Conservation (phyloP, 2,797 vertebrate genomes). For the Argentina silus region DNA sequence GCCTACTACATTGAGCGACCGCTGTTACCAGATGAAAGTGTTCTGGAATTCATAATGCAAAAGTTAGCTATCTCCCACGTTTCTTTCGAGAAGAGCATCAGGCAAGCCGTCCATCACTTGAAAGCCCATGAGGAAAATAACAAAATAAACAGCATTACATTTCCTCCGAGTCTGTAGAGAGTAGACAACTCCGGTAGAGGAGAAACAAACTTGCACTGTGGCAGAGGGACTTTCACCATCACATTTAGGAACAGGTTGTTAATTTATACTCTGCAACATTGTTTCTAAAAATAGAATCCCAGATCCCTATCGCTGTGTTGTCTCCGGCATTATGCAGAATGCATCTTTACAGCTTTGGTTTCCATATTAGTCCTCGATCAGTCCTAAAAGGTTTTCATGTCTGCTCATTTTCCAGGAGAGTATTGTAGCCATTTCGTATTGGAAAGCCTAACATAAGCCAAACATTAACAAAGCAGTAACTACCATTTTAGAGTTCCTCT, state of each 20-base stretch:
- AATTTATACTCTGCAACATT: constrained; percentile 58
- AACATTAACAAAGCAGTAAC: not conserved
- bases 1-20: constrained; percentile 43
- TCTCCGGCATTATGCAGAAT: not conserved
- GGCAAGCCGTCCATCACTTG: constrained; percentile 40
- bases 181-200: not conserved
- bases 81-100: constrained; percentile 43
- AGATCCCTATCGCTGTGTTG: constrained; percentile 25
- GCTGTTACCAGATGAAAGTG: constrained; percentile 38
- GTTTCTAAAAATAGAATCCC: constrained; percentile 65
- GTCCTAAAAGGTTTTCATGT: not conserved
- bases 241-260: constrained; percentile 46
- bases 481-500: not conserved
- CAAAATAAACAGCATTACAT: constrained; percentile 29
- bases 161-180: constrained; percentile 10
- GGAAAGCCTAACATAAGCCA: not conserved
- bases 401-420: not conserved
- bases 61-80: constrained; percentile 70
- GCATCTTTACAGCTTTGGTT: not conserved
- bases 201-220: not conserved
- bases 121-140: constrained; percentile 1
- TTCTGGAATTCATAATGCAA: constrained; percentile 63
- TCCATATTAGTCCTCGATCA: not conserved
- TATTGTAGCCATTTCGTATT: not conserved
- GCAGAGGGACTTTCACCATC: constrained; percentile 43